These are phyloP conservation scores for Acanthornis magna DNA, from an alignment of 2,797 vertebrate species.

Conservation along the genomic window DNA sequence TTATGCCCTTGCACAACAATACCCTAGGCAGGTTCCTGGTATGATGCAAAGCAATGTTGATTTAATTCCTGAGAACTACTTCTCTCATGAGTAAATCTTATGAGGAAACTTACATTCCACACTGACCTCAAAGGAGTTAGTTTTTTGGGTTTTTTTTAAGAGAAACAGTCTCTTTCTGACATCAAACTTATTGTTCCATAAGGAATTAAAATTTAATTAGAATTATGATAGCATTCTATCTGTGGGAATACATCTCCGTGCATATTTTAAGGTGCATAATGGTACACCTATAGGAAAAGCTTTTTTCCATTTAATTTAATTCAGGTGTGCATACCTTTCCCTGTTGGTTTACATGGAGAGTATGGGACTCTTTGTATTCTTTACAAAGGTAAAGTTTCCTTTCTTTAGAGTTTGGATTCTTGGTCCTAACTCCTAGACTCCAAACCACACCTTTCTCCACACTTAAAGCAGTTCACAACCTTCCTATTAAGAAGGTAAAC, in stretches of 20 bases:
- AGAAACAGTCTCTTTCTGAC: slow-evolving; percentile 3
- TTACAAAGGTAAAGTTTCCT: background rate
- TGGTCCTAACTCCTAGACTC: background rate
- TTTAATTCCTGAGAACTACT: background rate
- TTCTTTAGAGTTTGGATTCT: background rate
- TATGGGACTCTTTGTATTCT: background rate
- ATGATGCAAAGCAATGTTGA: background rate
- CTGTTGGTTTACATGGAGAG: background rate
- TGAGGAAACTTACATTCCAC: background rate
- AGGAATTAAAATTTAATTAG: slow-evolving; percentile 50
- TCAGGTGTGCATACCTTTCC: background rate
- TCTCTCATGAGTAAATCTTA: background rate
- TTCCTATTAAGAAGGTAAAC: background rate
- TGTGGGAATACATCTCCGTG: slow-evolving; percentile 26
- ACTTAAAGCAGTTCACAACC: background rate
- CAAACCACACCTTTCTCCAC: background rate
- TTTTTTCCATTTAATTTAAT: slow-evolving; percentile 44
- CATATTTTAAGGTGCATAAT: slow-evolving; percentile 36
- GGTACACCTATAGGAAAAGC: background rate
- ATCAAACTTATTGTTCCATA: slow-evolving; percentile 22
- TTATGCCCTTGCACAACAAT: background rate
- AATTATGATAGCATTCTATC: slow-evolving; percentile 8
- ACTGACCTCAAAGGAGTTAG: background rate
- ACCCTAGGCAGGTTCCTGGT: background rate
- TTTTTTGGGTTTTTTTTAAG: slow-evolving; percentile 10